Evolutionary conservation across 2,888 invertebrate genomes (phyloP).

Genomic region (Temnothorax unifasciatus): DNA sequence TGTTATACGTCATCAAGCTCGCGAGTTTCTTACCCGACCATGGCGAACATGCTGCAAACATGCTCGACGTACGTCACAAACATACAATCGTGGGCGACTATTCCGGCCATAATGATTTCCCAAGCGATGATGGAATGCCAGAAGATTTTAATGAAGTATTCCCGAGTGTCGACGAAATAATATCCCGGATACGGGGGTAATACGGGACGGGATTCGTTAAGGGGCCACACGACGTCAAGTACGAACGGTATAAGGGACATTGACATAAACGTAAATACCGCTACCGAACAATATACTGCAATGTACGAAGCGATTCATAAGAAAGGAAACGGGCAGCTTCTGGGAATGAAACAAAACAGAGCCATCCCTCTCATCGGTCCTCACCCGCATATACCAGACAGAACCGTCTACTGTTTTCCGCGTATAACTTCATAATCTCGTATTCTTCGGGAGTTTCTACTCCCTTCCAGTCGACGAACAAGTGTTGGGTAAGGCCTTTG

Average conservation of each 20-base stretch:
- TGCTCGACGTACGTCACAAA: constrained; percentile 36
- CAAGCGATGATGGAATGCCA: not conserved
- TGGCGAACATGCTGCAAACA: constrained; percentile 21
- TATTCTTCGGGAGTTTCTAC: not conserved
- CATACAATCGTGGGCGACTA: constrained; percentile 23
- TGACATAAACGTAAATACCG: not conserved
- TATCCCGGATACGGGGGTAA: constrained; percentile 2
- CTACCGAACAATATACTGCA: not conserved
- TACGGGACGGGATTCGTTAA: constrained; percentile 39
- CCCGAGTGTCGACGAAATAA: constrained; percentile 39
- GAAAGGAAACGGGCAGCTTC: not conserved
- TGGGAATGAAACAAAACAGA: not conserved
- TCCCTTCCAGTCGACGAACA: not conserved
- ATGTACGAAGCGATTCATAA: not conserved
- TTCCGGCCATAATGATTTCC: not conserved
- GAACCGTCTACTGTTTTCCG: not conserved
- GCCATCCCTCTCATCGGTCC: not conserved
- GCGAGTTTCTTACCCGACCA: constrained; percentile 11
- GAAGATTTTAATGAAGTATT: constrained; percentile 42
- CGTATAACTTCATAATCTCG: constrained; percentile 35
- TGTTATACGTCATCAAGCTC: not conserved
- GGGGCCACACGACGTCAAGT: constrained; percentile 26
- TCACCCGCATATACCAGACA: not conserved
- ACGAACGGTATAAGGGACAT: constrained; percentile 10
- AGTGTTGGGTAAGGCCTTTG: not conserved